These are phyloP conservation scores for Bombus huntii DNA, from an alignment of 1,140 invertebrate species.

Conservation along the genomic window DNA sequence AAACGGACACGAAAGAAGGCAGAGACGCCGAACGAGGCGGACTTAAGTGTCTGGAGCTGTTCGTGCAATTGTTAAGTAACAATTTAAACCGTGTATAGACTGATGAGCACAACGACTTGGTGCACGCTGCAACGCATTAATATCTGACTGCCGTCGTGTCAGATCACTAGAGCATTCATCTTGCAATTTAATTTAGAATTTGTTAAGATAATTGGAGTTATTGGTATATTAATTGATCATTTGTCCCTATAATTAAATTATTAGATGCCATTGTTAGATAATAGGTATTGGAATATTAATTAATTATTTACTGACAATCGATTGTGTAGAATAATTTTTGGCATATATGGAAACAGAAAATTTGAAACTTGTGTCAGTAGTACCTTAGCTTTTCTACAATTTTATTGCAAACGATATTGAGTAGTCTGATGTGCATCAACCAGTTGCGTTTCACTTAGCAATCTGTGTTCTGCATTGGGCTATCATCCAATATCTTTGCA, in stretches of 20 bases:
- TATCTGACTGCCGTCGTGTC: not conserved
- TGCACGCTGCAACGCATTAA: not conserved
- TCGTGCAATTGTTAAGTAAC: constrained; percentile 1
- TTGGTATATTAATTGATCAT: not conserved
- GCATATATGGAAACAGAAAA: not conserved
- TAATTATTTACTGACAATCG: no score
- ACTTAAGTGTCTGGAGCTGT: constrained; percentile 39
- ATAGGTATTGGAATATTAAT: no score
- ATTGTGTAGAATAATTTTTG: no score
- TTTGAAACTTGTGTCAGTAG: not conserved
- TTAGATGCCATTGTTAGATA: no score
- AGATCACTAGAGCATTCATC: not conserved
- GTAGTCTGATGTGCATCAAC: not conserved
- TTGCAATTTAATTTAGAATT: not conserved
- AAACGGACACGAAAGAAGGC: constrained; percentile 63
- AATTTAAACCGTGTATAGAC: not conserved
- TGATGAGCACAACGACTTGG: constrained; percentile 24
- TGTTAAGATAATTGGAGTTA: not conserved
- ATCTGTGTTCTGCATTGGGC: not conserved
- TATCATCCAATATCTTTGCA: not conserved
- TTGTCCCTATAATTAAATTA: not conserved
- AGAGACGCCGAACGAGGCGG: constrained; percentile 25
- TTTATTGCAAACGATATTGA: not conserved
- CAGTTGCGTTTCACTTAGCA: not conserved
- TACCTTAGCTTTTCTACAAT: not conserved